Conservation (phyloP, 2,888 invertebrate genomes). For the Caenorhabditis zanzibari region DNA sequence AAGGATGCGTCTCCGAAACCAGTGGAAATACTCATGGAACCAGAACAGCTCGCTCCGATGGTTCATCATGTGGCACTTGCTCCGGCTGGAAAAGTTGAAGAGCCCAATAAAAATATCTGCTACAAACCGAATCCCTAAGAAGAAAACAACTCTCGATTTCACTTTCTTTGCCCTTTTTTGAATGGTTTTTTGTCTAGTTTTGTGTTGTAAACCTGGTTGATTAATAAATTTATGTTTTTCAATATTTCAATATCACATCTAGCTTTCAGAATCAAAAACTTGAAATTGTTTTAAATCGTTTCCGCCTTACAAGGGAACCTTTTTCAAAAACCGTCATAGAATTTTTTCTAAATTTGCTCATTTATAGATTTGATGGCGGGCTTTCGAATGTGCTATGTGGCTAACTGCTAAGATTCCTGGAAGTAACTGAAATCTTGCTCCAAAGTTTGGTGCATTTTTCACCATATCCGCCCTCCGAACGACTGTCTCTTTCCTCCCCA, state of each 20-base stretch:
- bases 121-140: constrained; percentile 27
- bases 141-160: not conserved
- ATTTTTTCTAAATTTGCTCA: too few species aligned
- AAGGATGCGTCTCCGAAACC: constrained; percentile 20
- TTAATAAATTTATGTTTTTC: constrained; percentile 29
- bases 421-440: too few species aligned
- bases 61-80: constrained; percentile 47
- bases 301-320: too few species aligned
- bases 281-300: not conserved
- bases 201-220: constrained; percentile 17
- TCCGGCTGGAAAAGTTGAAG: constrained; percentile 19
- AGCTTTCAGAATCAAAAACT: too few species aligned
- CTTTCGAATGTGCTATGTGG: too few species aligned
- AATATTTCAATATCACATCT: too few species aligned
- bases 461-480: too few species aligned
- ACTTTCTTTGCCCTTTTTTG: not conserved
- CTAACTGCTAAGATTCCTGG: too few species aligned
- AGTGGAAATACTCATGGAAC: constrained; percentile 42
- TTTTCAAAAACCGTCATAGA: too few species aligned
- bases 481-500: too few species aligned
- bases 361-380: too few species aligned
- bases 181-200: constrained; percentile 11
- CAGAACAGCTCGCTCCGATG: constrained; percentile 56
- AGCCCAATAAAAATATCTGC: constrained; percentile 35
- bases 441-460: too few species aligned